phyloP scores from a whole-genome alignment of 2,797 vertebrate species.

The Anguilla anguilla region DNA sequence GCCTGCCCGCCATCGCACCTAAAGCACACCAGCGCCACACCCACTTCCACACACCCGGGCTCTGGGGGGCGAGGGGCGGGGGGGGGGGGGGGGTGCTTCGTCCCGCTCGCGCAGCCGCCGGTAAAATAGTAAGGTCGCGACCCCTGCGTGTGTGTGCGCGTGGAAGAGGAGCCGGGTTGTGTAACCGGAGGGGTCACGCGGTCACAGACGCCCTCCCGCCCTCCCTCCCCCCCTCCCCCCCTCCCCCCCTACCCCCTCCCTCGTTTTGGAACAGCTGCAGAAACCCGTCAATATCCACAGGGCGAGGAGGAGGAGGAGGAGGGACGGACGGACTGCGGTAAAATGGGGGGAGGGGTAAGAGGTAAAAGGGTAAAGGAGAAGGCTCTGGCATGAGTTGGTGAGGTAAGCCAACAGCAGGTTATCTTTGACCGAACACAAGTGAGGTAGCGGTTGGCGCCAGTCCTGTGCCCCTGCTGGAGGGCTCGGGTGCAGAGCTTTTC shows the following conservation, averaged over 20 bases:
- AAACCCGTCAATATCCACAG: conserved; percentile 42
- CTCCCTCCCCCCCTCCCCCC: not conserved
- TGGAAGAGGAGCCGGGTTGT: conserved; percentile 51
- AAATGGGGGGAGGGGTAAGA: not conserved
- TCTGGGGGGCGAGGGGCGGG: not conserved
- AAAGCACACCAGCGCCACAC: not conserved
- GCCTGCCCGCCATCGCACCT: conserved; percentile 14
- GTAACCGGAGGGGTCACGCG: conserved; percentile 66
- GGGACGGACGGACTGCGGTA: not conserved
- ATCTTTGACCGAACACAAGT: too few species aligned
- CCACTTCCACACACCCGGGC: conserved; percentile 45
- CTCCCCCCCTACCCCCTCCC: conserved; percentile 25
- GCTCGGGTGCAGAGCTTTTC: not conserved
- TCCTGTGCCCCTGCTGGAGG: not conserved
- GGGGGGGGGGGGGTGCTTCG: conserved; percentile 26
- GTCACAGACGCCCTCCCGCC: conserved; percentile 61
- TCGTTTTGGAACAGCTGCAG: conserved; percentile 43
- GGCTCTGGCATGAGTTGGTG: not conserved
- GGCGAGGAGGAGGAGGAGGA: not conserved
- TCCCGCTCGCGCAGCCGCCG: conserved; percentile 30
- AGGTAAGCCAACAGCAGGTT: not conserved
- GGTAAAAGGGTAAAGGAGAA: not conserved
- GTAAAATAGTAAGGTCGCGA: conserved; percentile 43
- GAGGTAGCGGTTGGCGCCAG: too few species aligned
- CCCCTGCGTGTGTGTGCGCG: conserved; percentile 37